A percentile compares a stretch with the other conserved stretches of the same genome.
Evolutionary conservation across 2,797 vertebrate species (phyloP).

Genomic region (Sarcoramphus papa): DNA sequence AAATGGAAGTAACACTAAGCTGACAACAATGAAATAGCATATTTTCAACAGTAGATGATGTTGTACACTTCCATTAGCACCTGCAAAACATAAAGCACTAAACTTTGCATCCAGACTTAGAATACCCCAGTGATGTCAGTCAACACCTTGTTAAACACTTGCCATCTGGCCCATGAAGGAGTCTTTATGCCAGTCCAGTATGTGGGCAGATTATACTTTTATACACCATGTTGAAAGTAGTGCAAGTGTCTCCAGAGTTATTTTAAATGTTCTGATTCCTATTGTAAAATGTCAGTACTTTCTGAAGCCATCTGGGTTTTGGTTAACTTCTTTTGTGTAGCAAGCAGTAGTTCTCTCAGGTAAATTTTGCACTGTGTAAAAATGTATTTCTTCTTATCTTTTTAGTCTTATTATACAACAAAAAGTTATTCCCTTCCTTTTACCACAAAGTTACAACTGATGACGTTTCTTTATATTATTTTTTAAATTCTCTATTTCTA

Average conservation of each 20-base stretch:
- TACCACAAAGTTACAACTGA: neutral
- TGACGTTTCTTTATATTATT: neutral
- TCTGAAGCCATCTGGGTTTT: neutral
- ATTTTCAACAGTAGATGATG: neutral
- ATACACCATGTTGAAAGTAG: neutral
- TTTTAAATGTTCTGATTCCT: neutral
- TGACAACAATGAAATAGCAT: neutral
- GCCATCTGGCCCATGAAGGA: neutral
- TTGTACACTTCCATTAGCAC: neutral
- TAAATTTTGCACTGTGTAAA: neutral
- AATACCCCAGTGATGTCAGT: neutral
- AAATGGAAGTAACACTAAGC: neutral
- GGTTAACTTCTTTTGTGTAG: neutral
- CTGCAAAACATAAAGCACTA: neutral
- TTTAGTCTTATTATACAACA: neutral
- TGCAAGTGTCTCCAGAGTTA: neutral
- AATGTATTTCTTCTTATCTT: neutral
- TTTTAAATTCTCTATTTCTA: neutral
- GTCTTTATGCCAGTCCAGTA: neutral
- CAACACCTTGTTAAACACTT: neutral
- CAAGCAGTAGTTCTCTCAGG: neutral
- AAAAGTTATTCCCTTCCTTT: neutral
- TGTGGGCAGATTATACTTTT: neutral
- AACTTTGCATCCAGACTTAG: neutral
- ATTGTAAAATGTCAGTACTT: neutral